Conservation (phyloP, 2,113 vertebrate species). For the Benitochromis conjunctus region DNA sequence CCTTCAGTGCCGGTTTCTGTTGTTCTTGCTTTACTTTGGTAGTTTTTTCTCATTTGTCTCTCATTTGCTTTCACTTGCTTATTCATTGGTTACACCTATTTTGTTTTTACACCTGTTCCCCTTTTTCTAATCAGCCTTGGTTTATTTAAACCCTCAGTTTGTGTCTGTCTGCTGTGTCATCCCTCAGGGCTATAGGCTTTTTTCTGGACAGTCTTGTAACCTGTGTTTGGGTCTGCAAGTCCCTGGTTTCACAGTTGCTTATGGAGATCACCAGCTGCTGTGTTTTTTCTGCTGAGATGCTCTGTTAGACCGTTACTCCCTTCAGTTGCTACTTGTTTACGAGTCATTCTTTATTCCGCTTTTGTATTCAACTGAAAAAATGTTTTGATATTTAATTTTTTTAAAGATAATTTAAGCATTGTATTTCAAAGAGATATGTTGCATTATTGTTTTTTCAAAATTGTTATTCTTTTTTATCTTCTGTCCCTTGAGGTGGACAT, state of each 20-base stretch:
- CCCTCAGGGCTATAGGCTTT: too few relatives aligned
- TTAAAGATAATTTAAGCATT: neutral
- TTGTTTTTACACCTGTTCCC: neutral
- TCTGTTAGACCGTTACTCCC: too few relatives aligned
- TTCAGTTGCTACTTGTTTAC: too few relatives aligned
- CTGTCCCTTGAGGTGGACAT: neutral
- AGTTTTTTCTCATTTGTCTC: neutral
- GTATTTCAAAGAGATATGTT: neutral
- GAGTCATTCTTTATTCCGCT: too few relatives aligned
- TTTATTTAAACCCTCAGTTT: neutral
- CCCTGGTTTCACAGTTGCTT: too few relatives aligned
- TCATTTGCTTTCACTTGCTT: neutral
- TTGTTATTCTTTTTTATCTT: accelerated
- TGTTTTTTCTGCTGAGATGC: too few relatives aligned
- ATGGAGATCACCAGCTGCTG: too few relatives aligned
- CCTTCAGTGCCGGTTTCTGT: neutral
- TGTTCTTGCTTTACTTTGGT: neutral
- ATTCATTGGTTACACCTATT: neutral
- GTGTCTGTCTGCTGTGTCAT: too few relatives aligned
- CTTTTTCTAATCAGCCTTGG: neutral
- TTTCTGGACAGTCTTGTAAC: too few relatives aligned
- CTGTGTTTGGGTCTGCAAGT: too few relatives aligned
- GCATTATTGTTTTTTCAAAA: neutral
- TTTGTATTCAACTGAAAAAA: too few relatives aligned
- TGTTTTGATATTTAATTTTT: too few relatives aligned